Percentiles rank a stretch among this genome's conserved stretches.
Evolutionary conservation across 2,797 vertebrate genomes (phyloP).

Genomic region (Clarias platycephalus): DNA sequence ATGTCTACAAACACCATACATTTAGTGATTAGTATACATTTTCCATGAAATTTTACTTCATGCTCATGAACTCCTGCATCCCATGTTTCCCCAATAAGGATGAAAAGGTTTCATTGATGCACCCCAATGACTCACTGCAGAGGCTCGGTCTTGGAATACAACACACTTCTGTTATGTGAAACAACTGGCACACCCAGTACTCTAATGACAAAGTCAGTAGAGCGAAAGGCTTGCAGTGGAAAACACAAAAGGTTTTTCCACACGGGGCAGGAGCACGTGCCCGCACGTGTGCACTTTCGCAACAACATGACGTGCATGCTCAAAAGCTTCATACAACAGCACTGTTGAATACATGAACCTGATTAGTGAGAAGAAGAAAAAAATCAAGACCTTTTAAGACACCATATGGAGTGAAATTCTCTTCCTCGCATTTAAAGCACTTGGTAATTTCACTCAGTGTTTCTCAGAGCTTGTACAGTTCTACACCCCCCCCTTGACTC

Average conservation of each 20-base stretch:
- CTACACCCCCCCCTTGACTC: no score
- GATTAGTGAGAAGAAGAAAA: not conserved
- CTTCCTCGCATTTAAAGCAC: no score
- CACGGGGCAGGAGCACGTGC: not conserved
- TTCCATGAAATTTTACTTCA: constrained; percentile 15
- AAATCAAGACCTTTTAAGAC: no score
- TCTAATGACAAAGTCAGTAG: constrained; percentile 38
- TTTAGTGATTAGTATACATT: constrained; percentile 37
- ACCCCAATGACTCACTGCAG: constrained; percentile 1
- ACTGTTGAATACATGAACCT: not conserved
- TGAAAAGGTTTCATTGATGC: constrained; percentile 9
- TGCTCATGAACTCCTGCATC: constrained; percentile 1
- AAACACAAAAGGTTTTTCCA: constrained; percentile 25
- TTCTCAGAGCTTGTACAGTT: no score
- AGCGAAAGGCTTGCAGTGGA: constrained; percentile 15
- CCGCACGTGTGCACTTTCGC: not conserved
- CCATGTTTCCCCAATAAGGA: constrained; percentile 21
- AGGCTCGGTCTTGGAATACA: not conserved
- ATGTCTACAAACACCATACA: constrained; percentile 3
- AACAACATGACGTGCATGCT: not conserved
- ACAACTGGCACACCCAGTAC: constrained; percentile 32
- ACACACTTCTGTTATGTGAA: constrained; percentile 21
- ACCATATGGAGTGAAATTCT: no score
- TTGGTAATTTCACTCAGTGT: no score
- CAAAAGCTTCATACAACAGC: not conserved